Evolutionary conservation across 2,888 invertebrate species (phyloP), one percentile per base, ranked within the genome.

Genomic region (Choristoneura rosaceana): DNA sequence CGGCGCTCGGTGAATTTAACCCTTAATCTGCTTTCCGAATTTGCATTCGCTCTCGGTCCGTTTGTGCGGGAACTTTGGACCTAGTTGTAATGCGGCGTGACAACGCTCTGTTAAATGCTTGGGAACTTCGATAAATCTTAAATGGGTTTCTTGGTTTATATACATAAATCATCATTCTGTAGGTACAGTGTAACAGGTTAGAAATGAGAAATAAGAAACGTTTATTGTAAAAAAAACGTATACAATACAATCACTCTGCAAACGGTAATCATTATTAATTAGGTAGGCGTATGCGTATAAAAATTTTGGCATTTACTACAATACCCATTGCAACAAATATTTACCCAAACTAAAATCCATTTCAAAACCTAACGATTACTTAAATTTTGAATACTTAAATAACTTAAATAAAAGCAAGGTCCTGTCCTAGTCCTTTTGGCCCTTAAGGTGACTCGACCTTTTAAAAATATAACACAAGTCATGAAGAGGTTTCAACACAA

Each of bases 11-110:
- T n/a, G 50, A 70, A 71, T 75, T 75, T 66, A 74, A 76, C 74
- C 76, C 71, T 71, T 78, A 78, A 78, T 78, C 76, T 74, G 74
- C 75, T 77, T 75, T 74, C 52, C 66, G 69, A 74, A 77, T 76
- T 75, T 60, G 71, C 71, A 71, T 74, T 68, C 61, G 62, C 71
- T 74, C 60, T 68, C 67, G 50, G 70, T 68, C 47, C 71, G 65
- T 71, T 71, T 69, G 68, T 55, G 12, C 38, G 61, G 60, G 47
- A 70, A 50, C 64, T 64, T 50, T 17, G 10, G 52, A 12, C n/a
- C 52, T 14, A 55, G 47, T 66, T 55, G 55, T 55, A 55, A 55
- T 55, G 55, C 55, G 33, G 41, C 55, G 55, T 55, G 65, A 66
- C 65, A 65, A 17, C 41, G 52, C 52, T 34, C 41, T 17, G 64